Conservation (phyloP, 1,140 invertebrate species). For the Himalopsyche phryganea region DNA sequence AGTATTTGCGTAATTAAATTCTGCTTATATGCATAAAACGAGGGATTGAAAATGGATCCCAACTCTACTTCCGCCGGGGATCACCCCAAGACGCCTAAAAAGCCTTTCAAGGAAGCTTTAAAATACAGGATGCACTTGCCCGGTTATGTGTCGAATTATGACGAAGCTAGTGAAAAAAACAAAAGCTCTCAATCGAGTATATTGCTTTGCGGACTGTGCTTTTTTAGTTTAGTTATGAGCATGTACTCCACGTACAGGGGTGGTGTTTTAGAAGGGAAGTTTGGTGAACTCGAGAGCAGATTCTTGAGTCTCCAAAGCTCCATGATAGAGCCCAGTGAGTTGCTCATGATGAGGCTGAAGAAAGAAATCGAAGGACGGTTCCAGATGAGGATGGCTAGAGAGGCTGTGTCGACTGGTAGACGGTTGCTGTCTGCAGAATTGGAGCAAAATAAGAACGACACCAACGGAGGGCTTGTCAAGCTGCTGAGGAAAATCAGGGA, state of each 20-base stretch:
- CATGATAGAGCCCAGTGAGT: slow-evolving; percentile 25
- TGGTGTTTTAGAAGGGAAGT: slow-evolving; percentile 23
- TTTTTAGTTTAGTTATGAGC: slow-evolving; percentile 27
- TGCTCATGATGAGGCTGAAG: slow-evolving; percentile 24
- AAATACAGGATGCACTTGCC: slow-evolving; percentile 15
- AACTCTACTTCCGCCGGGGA: slow-evolving; percentile 2
- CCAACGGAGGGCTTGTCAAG: slow-evolving; percentile 6
- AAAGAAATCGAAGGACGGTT: slow-evolving; percentile 25
- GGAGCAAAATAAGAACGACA: slow-evolving; percentile 14
- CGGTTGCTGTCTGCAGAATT: slow-evolving; percentile 25
- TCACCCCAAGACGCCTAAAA: neutral
- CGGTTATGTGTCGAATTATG: slow-evolving; percentile 2
- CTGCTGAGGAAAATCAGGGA: slow-evolving; percentile 30
- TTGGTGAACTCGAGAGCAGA: slow-evolving; percentile 23
- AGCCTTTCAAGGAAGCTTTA: slow-evolving; percentile 9
- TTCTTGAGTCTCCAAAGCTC: slow-evolving; percentile 22
- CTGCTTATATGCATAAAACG: too few species aligned
- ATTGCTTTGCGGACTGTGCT: slow-evolving; percentile 28
- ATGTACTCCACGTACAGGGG: slow-evolving; percentile 28
- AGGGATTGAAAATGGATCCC: slow-evolving; percentile 11
- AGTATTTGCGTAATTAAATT: too few species aligned
- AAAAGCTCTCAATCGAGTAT: slow-evolving; percentile 15
- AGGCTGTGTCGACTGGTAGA: slow-evolving; percentile 28
- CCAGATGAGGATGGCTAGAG: slow-evolving; percentile 29
- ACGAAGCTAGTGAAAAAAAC: slow-evolving; percentile 5